Evolutionary conservation across 2,797 vertebrate species (phyloP), one percentile per base, ranked within the genome.

Genomic region (Distichodus sexfasciatus): DNA sequence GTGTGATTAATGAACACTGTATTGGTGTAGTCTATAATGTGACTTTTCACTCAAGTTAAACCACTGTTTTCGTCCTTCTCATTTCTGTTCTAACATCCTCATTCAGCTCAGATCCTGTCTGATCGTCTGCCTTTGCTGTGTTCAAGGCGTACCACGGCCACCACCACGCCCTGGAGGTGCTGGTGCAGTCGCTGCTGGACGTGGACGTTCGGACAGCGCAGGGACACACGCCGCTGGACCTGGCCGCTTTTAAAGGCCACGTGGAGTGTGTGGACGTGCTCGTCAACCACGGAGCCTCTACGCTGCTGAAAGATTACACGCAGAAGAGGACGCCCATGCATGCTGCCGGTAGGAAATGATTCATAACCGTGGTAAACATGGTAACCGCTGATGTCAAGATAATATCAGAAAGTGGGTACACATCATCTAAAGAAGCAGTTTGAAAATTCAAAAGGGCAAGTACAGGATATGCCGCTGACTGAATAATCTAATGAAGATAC

Each of bases 211-310:
- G 96, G 79, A 97, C 97, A 72, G 85, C 86, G 67, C 95, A 94
- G 6, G 97, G 97, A 53, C 92, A 95, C 72, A 99, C 97, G 1
- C 95, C 97, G 14, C 77, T 99, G 79, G 95, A 96, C 80, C 90
- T 99, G 78, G 96, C 97, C 70, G 95, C 96, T 55, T 96, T 97
- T 72, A 97, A 95, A 80, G 97, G 97, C 69, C 97, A 98, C 0
- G 93, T 96, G 50, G 96, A 99, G 87, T 99, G 96, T 89, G 96
- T 99, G 83, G 95, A 98, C 44, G 94, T 98, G 74, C 91, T 99
- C 23, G 96, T 98, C 84, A 97, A 96, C 87, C 97, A 99, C 86
- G 97, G 97, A 75, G 96, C 97, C 58, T 98, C 97, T 19, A 95
- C 97, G 79, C 85, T 97, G 78, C 94, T 98, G 48, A 98, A 98